These are phyloP conservation scores for Amblyraja radiata DNA, from an alignment of 2,797 vertebrate genomes.

Conservation along the genomic window DNA sequence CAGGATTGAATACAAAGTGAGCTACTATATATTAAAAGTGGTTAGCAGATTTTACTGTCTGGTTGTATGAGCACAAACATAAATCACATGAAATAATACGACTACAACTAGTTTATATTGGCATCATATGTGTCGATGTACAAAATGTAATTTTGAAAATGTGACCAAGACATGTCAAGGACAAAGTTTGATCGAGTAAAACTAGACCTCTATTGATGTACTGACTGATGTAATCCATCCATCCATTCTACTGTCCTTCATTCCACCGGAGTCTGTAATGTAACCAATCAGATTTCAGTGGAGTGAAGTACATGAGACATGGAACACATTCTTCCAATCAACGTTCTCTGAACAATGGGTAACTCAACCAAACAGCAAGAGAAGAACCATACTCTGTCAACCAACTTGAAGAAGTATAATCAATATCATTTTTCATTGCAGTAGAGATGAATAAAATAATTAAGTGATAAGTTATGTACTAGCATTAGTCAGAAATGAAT, in stretches of 20 bases:
- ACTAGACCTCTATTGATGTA: not conserved
- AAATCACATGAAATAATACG: not conserved
- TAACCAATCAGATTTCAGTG: constrained; percentile 97
- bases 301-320: constrained; percentile 96
- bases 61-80: not conserved
- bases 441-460: not conserved
- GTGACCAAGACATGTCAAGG: not conserved
- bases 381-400: constrained; percentile 4
- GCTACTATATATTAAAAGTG: not conserved
- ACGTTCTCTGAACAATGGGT: constrained; percentile 20
- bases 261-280: constrained; percentile 99
- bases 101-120: not conserved
- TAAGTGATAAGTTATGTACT: not conserved
- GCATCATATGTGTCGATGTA: not conserved
- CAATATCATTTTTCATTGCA: not conserved
- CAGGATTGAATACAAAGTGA: not conserved
- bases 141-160: not conserved
- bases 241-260: constrained; percentile 94
- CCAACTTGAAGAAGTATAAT: not conserved
- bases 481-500: not conserved
- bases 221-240: constrained; percentile 47
- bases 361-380: constrained; percentile 31
- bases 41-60: not conserved
- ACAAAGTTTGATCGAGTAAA: not conserved
- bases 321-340: constrained; percentile 56